These are phyloP conservation scores for Euschistus heros DNA, from an alignment of 1,140 invertebrate genomes.

Conservation along the genomic window DNA sequence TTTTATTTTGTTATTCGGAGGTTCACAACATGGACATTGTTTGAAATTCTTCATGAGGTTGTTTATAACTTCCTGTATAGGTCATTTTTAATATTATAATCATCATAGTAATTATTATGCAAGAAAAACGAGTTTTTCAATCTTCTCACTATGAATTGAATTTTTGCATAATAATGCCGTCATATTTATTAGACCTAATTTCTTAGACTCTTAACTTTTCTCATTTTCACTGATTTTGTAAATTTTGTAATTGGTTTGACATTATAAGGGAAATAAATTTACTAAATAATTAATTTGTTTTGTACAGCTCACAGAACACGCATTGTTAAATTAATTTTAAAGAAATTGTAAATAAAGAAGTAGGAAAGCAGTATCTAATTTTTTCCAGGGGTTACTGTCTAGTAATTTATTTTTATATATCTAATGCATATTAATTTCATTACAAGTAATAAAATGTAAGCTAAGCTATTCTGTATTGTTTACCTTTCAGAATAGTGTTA, in stretches of 20 bases:
- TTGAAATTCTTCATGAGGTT: slow-evolving; percentile 10
- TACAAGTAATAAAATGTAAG: too few relatives aligned
- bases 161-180: neutral
- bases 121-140: neutral
- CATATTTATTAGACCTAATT: slow-evolving; percentile 8
- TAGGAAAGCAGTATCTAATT: slow-evolving; percentile 8
- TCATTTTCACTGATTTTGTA: slow-evolving; percentile 12
- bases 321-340: slow-evolving; percentile 11
- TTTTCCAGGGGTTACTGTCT: neutral
- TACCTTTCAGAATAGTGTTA: too few relatives aligned
- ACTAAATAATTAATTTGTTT: slow-evolving; percentile 7
- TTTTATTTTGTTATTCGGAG: slow-evolving; percentile 12
- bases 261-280: neutral
- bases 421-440: too few relatives aligned
- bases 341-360: slow-evolving; percentile 9
- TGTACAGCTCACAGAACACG: slow-evolving; percentile 11
- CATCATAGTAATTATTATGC: neutral
- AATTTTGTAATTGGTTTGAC: slow-evolving; percentile 15
- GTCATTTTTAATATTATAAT: slow-evolving; percentile 2
- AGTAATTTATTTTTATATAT: too few relatives aligned
- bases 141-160: neutral
- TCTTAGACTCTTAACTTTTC: slow-evolving; percentile 1
- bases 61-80: neutral
- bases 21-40: slow-evolving; percentile 16
- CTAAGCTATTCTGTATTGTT: too few relatives aligned